A percentile compares a stretch with the other conserved stretches of the same genome.
phyloP scores from a whole-genome alignment of 2,113 vertebrate genomes.

The Plectropomus leopardus region DNA sequence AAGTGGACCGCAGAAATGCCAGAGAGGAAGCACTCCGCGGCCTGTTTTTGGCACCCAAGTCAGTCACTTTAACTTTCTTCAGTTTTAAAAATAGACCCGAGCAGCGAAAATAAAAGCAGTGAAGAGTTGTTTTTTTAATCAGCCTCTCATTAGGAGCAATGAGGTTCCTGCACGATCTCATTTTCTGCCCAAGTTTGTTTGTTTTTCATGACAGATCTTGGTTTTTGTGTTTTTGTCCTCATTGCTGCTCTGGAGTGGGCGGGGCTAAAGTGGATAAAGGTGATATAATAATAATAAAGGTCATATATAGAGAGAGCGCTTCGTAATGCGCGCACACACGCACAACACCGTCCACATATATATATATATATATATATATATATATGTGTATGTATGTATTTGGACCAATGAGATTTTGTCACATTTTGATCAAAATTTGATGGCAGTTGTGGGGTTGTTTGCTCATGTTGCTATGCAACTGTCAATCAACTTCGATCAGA shows the following conservation, averaged over 20 bases:
- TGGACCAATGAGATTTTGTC: background rate
- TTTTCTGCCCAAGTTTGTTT: background rate
- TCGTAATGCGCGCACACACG: too few species aligned
- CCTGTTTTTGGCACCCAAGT: background rate
- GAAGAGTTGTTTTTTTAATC: background rate
- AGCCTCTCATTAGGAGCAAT: background rate
- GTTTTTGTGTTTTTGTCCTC: background rate
- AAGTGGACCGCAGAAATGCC: background rate
- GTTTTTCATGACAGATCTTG: background rate
- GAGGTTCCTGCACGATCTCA: too few species aligned
- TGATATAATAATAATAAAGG: background rate
- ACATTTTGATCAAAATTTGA: background rate
- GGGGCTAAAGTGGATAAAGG: background rate
- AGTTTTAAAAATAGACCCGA: slow-evolving; percentile 22
- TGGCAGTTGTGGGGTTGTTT: background rate
- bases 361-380: too few species aligned
- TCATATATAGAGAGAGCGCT: too few species aligned
- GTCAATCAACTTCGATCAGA: background rate
- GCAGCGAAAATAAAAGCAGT: background rate
- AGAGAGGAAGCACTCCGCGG: background rate
- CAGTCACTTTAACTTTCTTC: slow-evolving; percentile 14
- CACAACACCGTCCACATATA: too few species aligned
- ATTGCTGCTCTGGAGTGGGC: background rate
- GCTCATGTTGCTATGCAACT: background rate
- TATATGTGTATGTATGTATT: too few species aligned